Conservation (phyloP, 2,888 invertebrate genomes). For the Drosophila atroscutellata region DNA sequence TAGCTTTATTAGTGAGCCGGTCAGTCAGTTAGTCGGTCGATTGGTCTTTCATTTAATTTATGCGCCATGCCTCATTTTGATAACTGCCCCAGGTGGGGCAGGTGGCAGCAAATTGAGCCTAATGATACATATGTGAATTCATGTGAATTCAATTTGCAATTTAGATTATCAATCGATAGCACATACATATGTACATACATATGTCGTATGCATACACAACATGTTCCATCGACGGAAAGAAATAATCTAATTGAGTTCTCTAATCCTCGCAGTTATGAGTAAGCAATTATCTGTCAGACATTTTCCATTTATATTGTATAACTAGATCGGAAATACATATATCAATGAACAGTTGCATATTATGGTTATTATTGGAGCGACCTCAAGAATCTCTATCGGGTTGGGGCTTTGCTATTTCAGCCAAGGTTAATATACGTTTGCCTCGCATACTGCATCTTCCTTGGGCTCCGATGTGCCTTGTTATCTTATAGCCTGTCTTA, state of each 20-base stretch:
- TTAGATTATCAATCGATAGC: slow-evolving; percentile 46
- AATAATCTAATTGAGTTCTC: neutral
- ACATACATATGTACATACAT: neutral
- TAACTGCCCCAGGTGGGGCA: slow-evolving; percentile 48
- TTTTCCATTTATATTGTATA: neutral
- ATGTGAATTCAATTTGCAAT: slow-evolving; percentile 54
- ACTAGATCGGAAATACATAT: neutral
- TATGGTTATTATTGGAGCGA: neutral
- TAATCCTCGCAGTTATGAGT: neutral
- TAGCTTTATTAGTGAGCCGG: slow-evolving; percentile 22
- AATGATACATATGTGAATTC: slow-evolving; percentile 28
- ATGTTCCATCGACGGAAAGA: slow-evolving; percentile 11
- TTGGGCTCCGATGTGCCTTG: neutral
- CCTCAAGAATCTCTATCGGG: neutral
- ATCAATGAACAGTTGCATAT: neutral
- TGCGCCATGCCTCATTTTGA: slow-evolving; percentile 66
- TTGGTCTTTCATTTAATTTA: slow-evolving; percentile 68
- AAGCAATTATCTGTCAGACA: neutral
- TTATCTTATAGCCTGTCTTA: neutral
- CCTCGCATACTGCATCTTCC: neutral
- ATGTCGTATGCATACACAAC: neutral
- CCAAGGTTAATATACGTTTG: neutral
- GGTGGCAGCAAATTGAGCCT: slow-evolving; percentile 36
- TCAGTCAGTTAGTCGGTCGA: slow-evolving; percentile 19
- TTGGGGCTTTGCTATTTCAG: neutral